These are phyloP conservation scores for Gonioctena quinquepunctata DNA, from an alignment of 1,140 invertebrate genomes.

Conservation along the genomic window DNA sequence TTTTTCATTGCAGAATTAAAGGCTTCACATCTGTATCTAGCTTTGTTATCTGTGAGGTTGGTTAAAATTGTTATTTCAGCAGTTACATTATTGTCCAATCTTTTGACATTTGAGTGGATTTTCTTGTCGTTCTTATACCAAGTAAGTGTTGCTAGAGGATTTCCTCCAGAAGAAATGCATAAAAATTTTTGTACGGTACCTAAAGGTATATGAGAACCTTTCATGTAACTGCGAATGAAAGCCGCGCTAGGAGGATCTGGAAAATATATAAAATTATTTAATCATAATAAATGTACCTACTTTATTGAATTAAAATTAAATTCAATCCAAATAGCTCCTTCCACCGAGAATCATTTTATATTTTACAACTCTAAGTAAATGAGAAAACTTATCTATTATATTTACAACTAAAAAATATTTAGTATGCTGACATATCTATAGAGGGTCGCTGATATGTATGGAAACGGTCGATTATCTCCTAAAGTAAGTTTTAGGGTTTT, in stretches of 20 bases:
- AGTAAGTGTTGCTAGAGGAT: conserved; percentile 86
- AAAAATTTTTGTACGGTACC: conserved; percentile 85
- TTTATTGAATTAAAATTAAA: too few species aligned
- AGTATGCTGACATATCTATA: too few species aligned
- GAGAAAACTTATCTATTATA: too few species aligned
- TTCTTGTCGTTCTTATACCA: conserved; percentile 91
- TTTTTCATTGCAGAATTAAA: conserved; percentile 87
- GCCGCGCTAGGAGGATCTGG: conserved; percentile 91
- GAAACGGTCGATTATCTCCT: too few species aligned
- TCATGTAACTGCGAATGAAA: conserved; percentile 85
- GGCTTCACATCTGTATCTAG: conserved; percentile 89
- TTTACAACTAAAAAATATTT: too few species aligned
- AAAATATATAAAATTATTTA: conserved; percentile 18
- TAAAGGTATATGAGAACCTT: conserved; percentile 76
- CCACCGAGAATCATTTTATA: too few species aligned
- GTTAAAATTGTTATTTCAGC: conserved; percentile 83
- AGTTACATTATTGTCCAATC: conserved; percentile 78
- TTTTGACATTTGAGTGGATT: conserved; percentile 70
- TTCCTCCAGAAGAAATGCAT: conserved; percentile 91
- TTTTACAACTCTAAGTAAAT: too few species aligned
- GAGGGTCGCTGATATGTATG: too few species aligned
- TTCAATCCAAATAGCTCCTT: too few species aligned
- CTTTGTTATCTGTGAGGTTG: conserved; percentile 89
- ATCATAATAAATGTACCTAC: not conserved
- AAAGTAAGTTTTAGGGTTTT: too few species aligned